Conservation (phyloP, 2,888 invertebrate genomes). For the Dryobotodes eremita region DNA sequence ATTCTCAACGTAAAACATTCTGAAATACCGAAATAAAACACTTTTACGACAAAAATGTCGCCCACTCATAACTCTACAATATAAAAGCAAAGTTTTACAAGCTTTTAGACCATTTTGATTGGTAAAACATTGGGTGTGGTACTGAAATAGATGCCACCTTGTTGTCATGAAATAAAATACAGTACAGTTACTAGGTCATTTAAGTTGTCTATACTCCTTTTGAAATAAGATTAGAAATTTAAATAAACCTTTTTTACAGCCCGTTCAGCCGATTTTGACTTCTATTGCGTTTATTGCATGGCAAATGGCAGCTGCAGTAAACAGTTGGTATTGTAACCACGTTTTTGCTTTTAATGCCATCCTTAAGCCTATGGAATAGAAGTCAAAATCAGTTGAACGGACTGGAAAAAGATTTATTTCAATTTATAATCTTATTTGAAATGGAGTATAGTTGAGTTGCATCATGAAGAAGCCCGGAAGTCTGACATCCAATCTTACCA, state of each 20-base stretch:
- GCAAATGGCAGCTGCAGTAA: no score
- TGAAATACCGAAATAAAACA: conserved; percentile 58
- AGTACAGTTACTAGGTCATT: background rate
- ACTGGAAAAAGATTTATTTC: no score
- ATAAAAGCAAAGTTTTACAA: conserved; percentile 65
- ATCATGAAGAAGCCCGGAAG: background rate
- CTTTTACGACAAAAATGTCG: conserved; percentile 57
- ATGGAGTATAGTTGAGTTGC: background rate
- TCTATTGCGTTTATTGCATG: no score
- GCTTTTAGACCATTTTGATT: conserved; percentile 56
- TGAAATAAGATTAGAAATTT: no score
- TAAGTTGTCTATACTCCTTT: no score
- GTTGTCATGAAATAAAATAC: conserved; percentile 15
- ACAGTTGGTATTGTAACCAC: no score
- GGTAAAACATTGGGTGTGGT: conserved; percentile 36
- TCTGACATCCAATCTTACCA: background rate
- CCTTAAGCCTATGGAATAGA: no score
- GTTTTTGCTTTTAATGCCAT: no score
- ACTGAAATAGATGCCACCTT: conserved; percentile 27
- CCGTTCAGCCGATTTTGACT: no score
- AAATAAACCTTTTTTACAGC: no score
- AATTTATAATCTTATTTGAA: no score
- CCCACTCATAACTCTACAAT: conserved; percentile 47
- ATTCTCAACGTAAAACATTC: conserved; percentile 46
- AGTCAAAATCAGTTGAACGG: no score